Percentiles rank a stretch among this genome's conserved stretches.
Evolutionary conservation across 2,888 invertebrate species (phyloP).

Genomic region (Nowickia ferox): DNA sequence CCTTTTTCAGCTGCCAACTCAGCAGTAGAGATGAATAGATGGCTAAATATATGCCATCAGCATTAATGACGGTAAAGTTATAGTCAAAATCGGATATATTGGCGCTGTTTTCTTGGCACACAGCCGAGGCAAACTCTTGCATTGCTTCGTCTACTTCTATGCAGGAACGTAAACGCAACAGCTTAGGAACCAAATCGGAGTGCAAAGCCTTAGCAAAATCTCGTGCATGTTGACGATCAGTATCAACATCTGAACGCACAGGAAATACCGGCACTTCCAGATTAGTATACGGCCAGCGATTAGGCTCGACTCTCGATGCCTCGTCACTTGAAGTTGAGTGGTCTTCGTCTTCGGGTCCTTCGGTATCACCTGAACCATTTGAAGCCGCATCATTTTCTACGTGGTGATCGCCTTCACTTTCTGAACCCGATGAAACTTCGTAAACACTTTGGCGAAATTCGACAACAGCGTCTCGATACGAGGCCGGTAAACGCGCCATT

Average conservation of each 20-base stretch:
- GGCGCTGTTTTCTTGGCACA: constrained; percentile 89
- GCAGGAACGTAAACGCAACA: constrained; percentile 90
- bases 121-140: constrained; percentile 95
- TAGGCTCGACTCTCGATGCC: constrained; percentile 81
- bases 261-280: constrained; percentile 82
- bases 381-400: constrained; percentile 88
- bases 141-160: constrained; percentile 95
- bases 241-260: constrained; percentile 87
- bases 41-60: constrained; percentile 96
- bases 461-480: constrained; percentile 90
- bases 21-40: constrained; percentile 93
- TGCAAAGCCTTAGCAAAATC: constrained; percentile 91
- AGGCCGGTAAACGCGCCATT: constrained; percentile 91
- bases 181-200: constrained; percentile 89
- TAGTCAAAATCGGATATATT: constrained; percentile 84
- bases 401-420: constrained; percentile 89
- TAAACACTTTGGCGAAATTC: constrained; percentile 87
- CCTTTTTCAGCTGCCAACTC: constrained; percentile 90
- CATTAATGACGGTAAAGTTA: constrained; percentile 91
- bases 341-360: constrained; percentile 88
- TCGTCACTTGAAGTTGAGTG: constrained; percentile 84
- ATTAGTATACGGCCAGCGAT: constrained; percentile 83
- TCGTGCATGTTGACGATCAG: constrained; percentile 93
- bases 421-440: constrained; percentile 85
- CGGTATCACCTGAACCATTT: constrained; percentile 88